A percentile compares a stretch with the other conserved stretches of the same genome.
Conservation (phyloP, 1,140 invertebrate genomes). For the Parasteatoda tepidariorum region DNA sequence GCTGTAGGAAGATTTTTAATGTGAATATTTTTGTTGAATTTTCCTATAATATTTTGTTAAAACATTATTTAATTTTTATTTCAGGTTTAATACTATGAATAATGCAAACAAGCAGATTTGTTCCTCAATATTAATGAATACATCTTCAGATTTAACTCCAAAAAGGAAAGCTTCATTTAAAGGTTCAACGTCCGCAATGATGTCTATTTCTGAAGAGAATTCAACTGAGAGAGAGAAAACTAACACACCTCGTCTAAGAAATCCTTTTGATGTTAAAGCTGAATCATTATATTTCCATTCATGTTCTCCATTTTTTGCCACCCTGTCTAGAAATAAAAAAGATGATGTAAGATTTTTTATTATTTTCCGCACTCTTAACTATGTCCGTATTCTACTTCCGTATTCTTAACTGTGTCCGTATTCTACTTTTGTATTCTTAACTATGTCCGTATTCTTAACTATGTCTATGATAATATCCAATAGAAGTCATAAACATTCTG, state of each 20-base stretch:
- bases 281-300: conserved; percentile 36
- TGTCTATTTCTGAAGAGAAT: conserved; percentile 13
- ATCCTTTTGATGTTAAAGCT: conserved; percentile 55
- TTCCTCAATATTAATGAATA: background rate
- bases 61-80: background rate
- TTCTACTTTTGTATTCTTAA: no score
- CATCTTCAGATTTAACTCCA: conserved; percentile 9
- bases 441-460: no score
- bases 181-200: background rate
- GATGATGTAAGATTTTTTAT: background rate
- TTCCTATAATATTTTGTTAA: background rate
- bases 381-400: no score
- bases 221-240: background rate
- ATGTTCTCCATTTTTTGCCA: conserved; percentile 51
- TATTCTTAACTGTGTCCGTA: no score
- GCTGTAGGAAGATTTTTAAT: no score
- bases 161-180: background rate
- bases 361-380: no score
- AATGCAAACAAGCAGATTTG: background rate
- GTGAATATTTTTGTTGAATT: no score
- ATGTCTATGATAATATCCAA: no score
- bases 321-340: conserved; percentile 19
- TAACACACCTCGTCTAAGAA: background rate
- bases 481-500: no score
- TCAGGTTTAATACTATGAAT: background rate